A percentile compares a stretch with the other conserved stretches of the same genome.
phyloP scores from a whole-genome alignment of 2,888 invertebrate genomes.

The Agrochola lychnidis region DNA sequence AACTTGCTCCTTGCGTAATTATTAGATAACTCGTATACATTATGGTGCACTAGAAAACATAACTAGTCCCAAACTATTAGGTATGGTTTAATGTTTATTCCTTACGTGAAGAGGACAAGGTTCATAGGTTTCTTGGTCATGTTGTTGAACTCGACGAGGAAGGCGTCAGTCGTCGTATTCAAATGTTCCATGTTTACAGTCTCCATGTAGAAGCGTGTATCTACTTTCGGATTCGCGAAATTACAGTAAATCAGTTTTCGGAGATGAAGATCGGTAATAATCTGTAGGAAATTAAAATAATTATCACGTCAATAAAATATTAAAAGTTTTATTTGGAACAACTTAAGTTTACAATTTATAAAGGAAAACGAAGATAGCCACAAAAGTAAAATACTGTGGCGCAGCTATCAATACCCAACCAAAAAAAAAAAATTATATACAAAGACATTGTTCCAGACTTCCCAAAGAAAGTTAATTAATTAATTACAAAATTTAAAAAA shows the following conservation, averaged over 20 bases:
- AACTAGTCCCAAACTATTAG: background rate
- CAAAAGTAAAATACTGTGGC: too few species aligned
- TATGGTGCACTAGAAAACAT: background rate
- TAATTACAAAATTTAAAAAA: too few species aligned
- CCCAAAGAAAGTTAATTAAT: too few species aligned
- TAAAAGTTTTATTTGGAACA: too few species aligned
- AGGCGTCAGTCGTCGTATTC: slow-evolving; percentile 95
- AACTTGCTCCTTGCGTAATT: background rate
- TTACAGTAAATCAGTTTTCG: slow-evolving; percentile 98
- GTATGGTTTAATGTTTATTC: background rate
- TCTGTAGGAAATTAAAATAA: slow-evolving; percentile 60
- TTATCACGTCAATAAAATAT: too few species aligned
- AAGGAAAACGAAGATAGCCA: too few species aligned
- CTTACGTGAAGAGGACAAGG: slow-evolving; percentile 95
- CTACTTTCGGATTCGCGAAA: slow-evolving; percentile 98
- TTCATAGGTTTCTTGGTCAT: slow-evolving; percentile 99
- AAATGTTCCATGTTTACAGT: slow-evolving; percentile 95
- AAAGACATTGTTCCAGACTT: too few species aligned
- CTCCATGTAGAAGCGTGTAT: slow-evolving; percentile 96
- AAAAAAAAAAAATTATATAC: too few species aligned
- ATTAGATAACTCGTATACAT: background rate
- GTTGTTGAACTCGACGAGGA: slow-evolving; percentile 97
- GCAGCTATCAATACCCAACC: too few species aligned
- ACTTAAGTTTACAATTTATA: too few species aligned
- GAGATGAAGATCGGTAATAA: slow-evolving; percentile 95